Conservation (phyloP, 2,888 invertebrate genomes). For the Axea sp. region DNA sequence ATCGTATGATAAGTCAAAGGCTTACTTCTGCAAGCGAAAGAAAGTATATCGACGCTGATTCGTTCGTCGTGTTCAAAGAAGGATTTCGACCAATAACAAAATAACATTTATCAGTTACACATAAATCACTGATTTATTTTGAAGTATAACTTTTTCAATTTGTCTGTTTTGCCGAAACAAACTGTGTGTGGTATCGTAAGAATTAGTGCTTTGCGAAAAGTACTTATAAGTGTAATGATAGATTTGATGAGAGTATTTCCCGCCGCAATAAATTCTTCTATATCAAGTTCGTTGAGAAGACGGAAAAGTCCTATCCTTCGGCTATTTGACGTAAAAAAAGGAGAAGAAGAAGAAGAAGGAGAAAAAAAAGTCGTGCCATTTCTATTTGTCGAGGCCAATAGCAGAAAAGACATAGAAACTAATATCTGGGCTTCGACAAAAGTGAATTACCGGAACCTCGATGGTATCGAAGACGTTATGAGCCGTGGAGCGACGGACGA, state of each 20-base stretch:
- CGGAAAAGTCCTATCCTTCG: slow-evolving; percentile 22
- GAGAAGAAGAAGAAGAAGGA: no score
- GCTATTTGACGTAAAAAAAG: slow-evolving; percentile 48
- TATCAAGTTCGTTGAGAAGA: slow-evolving; percentile 14
- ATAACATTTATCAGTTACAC: no score
- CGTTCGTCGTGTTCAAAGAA: no score
- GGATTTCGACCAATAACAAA: no score
- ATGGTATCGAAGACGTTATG: slow-evolving; percentile 62
- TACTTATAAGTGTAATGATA: slow-evolving; percentile 22
- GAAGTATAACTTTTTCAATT: no score
- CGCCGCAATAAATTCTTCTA: slow-evolving; percentile 22
- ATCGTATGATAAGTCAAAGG: slow-evolving; percentile 22
- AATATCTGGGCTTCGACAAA: slow-evolving; percentile 60
- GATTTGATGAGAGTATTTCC: slow-evolving; percentile 10
- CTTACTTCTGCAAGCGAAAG: background rate
- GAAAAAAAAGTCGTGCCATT: slow-evolving; percentile 38
- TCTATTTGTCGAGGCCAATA: slow-evolving; percentile 58
- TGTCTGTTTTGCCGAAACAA: no score
- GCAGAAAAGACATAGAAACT: slow-evolving; percentile 56
- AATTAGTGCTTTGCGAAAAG: no score
- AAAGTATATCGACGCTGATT: no score
- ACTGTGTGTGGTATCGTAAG: no score
- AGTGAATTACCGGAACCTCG: slow-evolving; percentile 64
- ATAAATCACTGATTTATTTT: no score
- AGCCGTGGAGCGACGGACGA: slow-evolving; percentile 56